Percentiles rank a stretch among this genome's conserved stretches.
phyloP scores from a whole-genome alignment of 2,888 invertebrate genomes.

The Himalopsyche japonica region DNA sequence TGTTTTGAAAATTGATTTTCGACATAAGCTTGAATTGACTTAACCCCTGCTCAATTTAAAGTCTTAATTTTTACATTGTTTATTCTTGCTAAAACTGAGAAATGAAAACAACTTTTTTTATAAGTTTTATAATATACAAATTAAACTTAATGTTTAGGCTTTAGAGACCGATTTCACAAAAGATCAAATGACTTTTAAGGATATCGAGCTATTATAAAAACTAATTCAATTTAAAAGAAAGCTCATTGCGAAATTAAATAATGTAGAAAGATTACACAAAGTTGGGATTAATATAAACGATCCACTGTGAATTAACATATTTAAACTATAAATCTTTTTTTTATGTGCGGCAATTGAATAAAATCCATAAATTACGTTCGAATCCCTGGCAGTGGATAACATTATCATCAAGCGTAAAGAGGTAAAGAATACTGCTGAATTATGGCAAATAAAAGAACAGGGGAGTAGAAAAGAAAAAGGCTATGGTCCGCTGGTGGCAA shows the following conservation, averaged over 20 bases:
- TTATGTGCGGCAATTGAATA: slow-evolving; percentile 7
- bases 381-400: slow-evolving; percentile 33
- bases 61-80: too few species aligned
- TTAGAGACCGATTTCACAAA: too few species aligned
- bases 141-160: too few species aligned
- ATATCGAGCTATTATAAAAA: too few species aligned
- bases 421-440: slow-evolving; percentile 34
- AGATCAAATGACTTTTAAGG: too few species aligned
- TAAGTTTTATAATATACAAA: too few species aligned
- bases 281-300: neutral
- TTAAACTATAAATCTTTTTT: slow-evolving; percentile 18
- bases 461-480: slow-evolving; percentile 20
- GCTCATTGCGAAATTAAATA: neutral
- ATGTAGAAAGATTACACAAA: neutral
- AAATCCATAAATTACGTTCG: slow-evolving; percentile 32
- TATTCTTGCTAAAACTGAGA: too few species aligned
- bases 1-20: too few species aligned
- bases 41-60: too few species aligned
- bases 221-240: neutral
- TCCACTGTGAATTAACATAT: slow-evolving; percentile 11
- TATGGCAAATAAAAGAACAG: slow-evolving; percentile 35
- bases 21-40: too few species aligned
- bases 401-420: slow-evolving; percentile 32
- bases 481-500: slow-evolving; percentile 19
- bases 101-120: too few species aligned